Evolutionary conservation across 92 coral and sea anemone species (phyloP), one percentile per base, ranked within the genome.

Genomic region (Parazoanthus atlanticus): DNA sequence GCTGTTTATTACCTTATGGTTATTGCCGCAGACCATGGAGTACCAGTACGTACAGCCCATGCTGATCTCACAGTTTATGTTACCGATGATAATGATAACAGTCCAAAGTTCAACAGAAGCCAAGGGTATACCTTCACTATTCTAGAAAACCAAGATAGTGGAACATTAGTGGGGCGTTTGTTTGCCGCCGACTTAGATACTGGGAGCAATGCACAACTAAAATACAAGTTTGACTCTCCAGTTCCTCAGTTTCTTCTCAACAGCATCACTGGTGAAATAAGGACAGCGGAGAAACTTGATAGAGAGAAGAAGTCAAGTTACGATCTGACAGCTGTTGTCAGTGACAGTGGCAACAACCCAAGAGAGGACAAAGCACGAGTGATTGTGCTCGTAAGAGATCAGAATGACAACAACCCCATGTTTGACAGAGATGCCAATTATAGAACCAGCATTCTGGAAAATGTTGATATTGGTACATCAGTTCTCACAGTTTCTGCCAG

Each of bases 41-140:
- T 32, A 10, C 98, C 98, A 31, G 74, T 91, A 31, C 87, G 86
- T n/a, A 90, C 88, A 31, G 88, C 99, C 0, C 33, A 91, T 10
- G 95, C 89, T 25, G 93, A 88, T 89, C 93, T 97, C 34, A 89
- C 90, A 8, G 88, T 97, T 78, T 78, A 91, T 89, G 99, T 97
- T 74, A 90, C 88, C 61, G 99, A 97, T 86, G 91, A 88, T 19
- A 97, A 97, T 80, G 99, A 97, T 77, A 93, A 95, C 31, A 86
- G 93, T 75, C 99, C 99, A 29, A 74, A 82, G 58, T 97, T 97
- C 80, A 80, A 86, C 41, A 82, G 72, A 3, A 81, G 76, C 23
- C 77, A 38, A 0, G 88, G 91, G 2, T 93, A 94, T 79, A 65
- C 93, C 64, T 97, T 97, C 88, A 69, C 38, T 32, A 91, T 94